Conservation (phyloP, 2,888 invertebrate genomes). For the Ectemnius cavifrons region DNA sequence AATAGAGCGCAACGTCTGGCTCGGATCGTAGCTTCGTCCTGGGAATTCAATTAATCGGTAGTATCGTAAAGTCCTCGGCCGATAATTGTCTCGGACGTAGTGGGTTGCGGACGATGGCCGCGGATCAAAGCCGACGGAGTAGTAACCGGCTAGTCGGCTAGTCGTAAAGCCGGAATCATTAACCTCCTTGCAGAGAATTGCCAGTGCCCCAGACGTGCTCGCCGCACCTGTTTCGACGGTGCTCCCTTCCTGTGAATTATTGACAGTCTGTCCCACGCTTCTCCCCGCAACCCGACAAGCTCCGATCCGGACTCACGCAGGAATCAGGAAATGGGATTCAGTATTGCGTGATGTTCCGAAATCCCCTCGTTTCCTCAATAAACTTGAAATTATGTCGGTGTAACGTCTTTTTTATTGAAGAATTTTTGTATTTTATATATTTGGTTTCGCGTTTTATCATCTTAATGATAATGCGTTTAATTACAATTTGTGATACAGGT, state of each 20-base stretch:
- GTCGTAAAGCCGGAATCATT: constrained; percentile 62
- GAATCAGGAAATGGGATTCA: neutral
- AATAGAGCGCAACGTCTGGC: neutral
- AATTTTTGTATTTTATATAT: no score
- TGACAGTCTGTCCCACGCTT: neutral
- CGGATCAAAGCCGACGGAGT: constrained; percentile 28
- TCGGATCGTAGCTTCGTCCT: neutral
- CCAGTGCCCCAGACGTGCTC: constrained; percentile 10
- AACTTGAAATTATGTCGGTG: no score
- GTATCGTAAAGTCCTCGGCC: no score
- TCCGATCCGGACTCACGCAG: neutral
- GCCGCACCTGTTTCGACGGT: constrained; percentile 1
- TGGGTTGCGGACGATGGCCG: constrained; percentile 10
- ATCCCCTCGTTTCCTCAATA: neutral
- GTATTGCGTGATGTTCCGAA: neutral
- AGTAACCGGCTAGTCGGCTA: constrained; percentile 32
- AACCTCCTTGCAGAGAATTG: constrained; percentile 52
- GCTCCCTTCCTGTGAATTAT: constrained; percentile 2
- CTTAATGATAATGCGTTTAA: no score
- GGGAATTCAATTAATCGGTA: constrained; percentile 4
- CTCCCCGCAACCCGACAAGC: neutral
- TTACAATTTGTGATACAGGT: no score
- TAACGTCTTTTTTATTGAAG: no score
- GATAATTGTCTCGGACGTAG: no score
- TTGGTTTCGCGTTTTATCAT: no score